phyloP scores from a whole-genome alignment of 2,888 invertebrate species.

The Drosophila emarginata region DNA sequence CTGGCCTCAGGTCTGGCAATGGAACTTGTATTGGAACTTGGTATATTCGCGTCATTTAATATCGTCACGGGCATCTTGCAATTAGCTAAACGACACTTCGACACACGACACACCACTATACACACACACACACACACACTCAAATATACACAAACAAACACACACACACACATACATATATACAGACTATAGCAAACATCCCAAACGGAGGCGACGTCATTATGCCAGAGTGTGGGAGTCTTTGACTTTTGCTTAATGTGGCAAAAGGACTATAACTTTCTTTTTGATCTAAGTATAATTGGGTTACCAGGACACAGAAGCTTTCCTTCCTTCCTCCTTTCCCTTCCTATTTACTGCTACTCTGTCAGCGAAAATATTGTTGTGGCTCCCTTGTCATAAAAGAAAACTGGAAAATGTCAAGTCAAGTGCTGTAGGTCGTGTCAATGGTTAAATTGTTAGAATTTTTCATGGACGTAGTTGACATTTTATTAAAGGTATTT shows the following conservation, averaged over 20 bases:
- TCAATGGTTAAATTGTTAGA: constrained; percentile 15
- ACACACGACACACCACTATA: constrained; percentile 4
- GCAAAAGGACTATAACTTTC: constrained; percentile 6
- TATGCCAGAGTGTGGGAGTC: background rate
- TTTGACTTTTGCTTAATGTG: constrained; percentile 14
- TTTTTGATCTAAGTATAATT: constrained; percentile 48
- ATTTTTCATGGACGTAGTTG: constrained; percentile 19
- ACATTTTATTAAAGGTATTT: background rate
- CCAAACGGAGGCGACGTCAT: background rate
- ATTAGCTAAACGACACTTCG: constrained; percentile 15
- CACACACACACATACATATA: background rate
- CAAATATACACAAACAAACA: background rate
- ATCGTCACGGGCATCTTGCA: constrained; percentile 15
- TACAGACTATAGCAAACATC: background rate
- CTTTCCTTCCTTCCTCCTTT: background rate
- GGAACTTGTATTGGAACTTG: constrained; percentile 2
- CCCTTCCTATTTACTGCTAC: background rate
- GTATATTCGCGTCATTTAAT: constrained; percentile 11
- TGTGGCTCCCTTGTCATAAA: background rate
- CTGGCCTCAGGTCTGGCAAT: constrained; percentile 25
- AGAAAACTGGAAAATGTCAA: background rate
- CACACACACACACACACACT: background rate
- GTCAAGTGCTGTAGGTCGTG: constrained; percentile 45
- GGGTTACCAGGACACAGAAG: constrained; percentile 43
- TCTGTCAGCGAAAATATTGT: background rate